A percentile compares a stretch with the other conserved stretches of the same genome.
phyloP scores from a whole-genome alignment of 2,888 invertebrate genomes.

The Zonitis immaculata region DNA sequence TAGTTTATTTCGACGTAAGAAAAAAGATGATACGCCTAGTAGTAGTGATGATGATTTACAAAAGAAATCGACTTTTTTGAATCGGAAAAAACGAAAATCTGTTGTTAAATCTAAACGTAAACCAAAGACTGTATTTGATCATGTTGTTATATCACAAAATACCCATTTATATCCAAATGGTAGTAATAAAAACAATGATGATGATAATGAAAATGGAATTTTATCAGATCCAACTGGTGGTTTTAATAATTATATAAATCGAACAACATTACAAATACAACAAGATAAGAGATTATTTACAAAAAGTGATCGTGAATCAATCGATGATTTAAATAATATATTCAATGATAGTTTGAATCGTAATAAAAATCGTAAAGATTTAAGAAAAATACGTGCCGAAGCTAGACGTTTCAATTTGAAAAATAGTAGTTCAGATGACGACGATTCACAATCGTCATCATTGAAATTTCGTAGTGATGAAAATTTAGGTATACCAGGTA shows the following conservation, averaged over 20 bases:
- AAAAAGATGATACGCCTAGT: constrained; percentile 60
- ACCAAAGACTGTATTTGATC: constrained; percentile 60
- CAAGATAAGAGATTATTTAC: constrained; percentile 34
- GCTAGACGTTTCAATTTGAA: constrained; percentile 58
- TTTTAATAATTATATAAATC: constrained; percentile 32
- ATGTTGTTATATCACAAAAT: constrained; percentile 52
- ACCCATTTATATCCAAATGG: constrained; percentile 23
- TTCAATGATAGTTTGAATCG: constrained; percentile 52
- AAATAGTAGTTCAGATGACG: constrained; percentile 68
- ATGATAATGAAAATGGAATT: constrained; percentile 56
- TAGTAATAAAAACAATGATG: constrained; percentile 37
- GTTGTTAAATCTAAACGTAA: constrained; percentile 54
- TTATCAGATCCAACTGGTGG: constrained; percentile 55
- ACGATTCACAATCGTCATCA: constrained; percentile 66
- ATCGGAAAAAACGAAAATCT: constrained; percentile 45
- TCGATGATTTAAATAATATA: constrained; percentile 30
- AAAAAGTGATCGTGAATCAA: constrained; percentile 19
- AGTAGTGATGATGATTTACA: constrained; percentile 46
- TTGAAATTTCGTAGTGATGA: constrained; percentile 66
- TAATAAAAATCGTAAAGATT: constrained; percentile 56
- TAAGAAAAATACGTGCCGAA: constrained; percentile 63
- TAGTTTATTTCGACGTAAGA: constrained; percentile 71
- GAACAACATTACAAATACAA: constrained; percentile 32
- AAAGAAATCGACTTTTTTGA: constrained; percentile 41
- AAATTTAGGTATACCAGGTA: constrained; percentile 54